Percentiles rank a stretch among this genome's conserved stretches.
Conservation (phyloP, 2,888 invertebrate species). For the Xestia ashworthii region DNA sequence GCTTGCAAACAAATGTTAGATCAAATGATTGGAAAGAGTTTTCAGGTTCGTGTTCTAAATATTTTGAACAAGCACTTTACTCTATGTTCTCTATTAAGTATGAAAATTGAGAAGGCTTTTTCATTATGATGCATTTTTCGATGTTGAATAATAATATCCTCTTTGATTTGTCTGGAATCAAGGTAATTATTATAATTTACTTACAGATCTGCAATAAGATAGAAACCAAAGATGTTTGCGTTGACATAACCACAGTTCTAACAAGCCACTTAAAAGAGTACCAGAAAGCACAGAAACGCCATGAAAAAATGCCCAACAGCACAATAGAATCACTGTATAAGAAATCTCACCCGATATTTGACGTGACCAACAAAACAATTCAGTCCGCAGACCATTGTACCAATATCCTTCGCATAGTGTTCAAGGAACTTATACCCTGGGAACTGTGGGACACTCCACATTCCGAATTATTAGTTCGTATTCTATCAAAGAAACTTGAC, state of each 20-base stretch:
- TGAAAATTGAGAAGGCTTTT: neutral
- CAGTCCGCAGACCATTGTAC: constrained; percentile 91
- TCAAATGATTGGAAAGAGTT: constrained; percentile 86
- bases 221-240: constrained; percentile 85
- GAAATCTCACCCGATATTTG: constrained; percentile 80
- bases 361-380: constrained; percentile 75
- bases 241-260: constrained; percentile 88
- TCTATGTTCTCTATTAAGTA: neutral
- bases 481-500: constrained; percentile 91
- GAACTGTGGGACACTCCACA: constrained; percentile 93
- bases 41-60: constrained; percentile 78
- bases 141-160: neutral
- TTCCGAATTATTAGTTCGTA: constrained; percentile 91
- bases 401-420: constrained; percentile 90
- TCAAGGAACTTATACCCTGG: constrained; percentile 92
- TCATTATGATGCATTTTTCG: neutral
- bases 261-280: constrained; percentile 92
- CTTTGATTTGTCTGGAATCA: neutral
- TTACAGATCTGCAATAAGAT: constrained; percentile 86
- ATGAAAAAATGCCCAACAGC: constrained; percentile 84
- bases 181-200: constrained; percentile 11
- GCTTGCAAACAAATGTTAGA: constrained; percentile 89
- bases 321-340: constrained; percentile 89
- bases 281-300: constrained; percentile 90
- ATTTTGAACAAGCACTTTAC: neutral